These are phyloP conservation scores for Cantharis nigra DNA, from an alignment of 2,888 invertebrate genomes.

Conservation along the genomic window DNA sequence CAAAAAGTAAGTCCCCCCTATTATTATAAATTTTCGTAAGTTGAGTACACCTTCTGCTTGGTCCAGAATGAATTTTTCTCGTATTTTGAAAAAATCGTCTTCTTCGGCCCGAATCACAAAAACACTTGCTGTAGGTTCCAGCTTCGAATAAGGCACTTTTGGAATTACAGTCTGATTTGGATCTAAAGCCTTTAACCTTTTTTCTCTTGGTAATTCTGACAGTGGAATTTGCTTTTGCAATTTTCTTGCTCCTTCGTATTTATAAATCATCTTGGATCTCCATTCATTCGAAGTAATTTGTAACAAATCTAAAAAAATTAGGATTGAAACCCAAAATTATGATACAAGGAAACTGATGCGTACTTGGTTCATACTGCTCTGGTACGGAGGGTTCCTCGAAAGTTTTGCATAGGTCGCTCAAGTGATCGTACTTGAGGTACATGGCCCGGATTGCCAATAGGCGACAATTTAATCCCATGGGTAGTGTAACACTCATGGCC, in stretches of 20 bases:
- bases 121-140: slow-evolving; percentile 46
- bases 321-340: not conserved
- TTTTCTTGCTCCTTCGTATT: slow-evolving; percentile 37
- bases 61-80: slow-evolving; percentile 48
- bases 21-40: slow-evolving; percentile 72
- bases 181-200: slow-evolving; percentile 31
- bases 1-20: slow-evolving; percentile 77
- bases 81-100: slow-evolving; percentile 41
- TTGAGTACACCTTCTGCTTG: slow-evolving; percentile 68
- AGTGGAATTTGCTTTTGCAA: slow-evolving; percentile 26
- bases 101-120: slow-evolving; percentile 35
- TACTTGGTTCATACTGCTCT: slow-evolving; percentile 26
- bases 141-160: slow-evolving; percentile 45
- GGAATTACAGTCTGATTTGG: slow-evolving; percentile 42
- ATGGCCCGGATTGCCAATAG: slow-evolving; percentile 57
- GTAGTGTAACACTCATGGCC: slow-evolving; percentile 55
- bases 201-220: slow-evolving; percentile 9
- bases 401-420: slow-evolving; percentile 57
- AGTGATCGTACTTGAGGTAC: slow-evolving; percentile 61
- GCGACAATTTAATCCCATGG: slow-evolving; percentile 53
- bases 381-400: slow-evolving; percentile 33
- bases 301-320: slow-evolving; percentile 38
- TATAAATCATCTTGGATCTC: slow-evolving; percentile 46
- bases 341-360: not conserved
- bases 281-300: slow-evolving; percentile 44